Evolutionary conservation across 1,140 invertebrate species (phyloP).

Genomic region (Papilio glaucus): DNA sequence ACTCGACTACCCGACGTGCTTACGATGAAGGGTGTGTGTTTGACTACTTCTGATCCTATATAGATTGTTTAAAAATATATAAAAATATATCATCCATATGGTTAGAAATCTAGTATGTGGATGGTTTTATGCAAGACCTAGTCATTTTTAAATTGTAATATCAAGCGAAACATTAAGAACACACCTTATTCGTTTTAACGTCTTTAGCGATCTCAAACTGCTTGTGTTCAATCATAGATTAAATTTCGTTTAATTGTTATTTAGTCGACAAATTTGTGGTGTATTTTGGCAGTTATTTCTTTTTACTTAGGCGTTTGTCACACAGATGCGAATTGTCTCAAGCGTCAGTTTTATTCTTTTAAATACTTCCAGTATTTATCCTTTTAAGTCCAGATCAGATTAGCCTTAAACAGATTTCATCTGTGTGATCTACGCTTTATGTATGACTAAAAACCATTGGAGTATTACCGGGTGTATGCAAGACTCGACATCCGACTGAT

Average conservation of each 20-base stretch:
- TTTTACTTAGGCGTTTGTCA: neutral
- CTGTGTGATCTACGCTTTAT: neutral
- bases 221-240: constrained; percentile 21
- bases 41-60: neutral
- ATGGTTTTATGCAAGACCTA: constrained; percentile 1
- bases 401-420: no score
- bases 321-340: no score
- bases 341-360: no score
- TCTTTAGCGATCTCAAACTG: constrained; percentile 1
- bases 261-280: constrained; percentile 16
- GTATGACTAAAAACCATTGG: neutral
- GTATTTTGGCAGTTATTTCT: neutral
- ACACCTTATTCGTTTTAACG: neutral
- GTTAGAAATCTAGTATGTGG: neutral
- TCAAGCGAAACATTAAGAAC: no score
- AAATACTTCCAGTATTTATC: no score
- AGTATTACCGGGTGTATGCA: constrained; percentile 42
- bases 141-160: neutral
- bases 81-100: neutral
- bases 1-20: neutral
- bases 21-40: neutral
- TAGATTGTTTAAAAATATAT: neutral
- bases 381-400: no score
- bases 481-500: constrained; percentile 58
- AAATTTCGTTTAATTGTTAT: neutral